Conservation (phyloP, 2,797 vertebrate genomes). For the Phoebastria nigripes region DNA sequence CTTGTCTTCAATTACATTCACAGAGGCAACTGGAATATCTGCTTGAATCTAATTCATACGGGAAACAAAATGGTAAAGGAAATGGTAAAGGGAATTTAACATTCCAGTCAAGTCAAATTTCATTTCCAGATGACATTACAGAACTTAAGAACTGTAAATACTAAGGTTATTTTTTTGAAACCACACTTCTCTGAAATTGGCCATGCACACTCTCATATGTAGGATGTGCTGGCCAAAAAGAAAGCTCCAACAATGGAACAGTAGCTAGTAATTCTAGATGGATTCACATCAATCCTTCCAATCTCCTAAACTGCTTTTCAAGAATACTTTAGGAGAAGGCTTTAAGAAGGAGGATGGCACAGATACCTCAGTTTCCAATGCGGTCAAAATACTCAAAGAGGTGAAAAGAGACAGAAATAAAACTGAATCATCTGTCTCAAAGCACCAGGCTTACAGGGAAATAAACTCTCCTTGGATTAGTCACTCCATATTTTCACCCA, state of each 20-base stretch:
- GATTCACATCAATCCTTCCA: background rate
- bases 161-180: background rate
- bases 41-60: slow-evolving; percentile 52
- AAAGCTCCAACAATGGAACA: background rate
- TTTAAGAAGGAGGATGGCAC: background rate
- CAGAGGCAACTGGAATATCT: slow-evolving; percentile 55
- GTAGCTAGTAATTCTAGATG: background rate
- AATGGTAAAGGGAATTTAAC: background rate
- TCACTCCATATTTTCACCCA: background rate
- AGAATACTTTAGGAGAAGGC: background rate
- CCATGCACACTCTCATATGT: background rate
- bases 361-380: background rate
- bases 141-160: background rate
- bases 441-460: background rate
- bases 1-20: slow-evolving; percentile 46
- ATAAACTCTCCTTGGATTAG: background rate
- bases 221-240: background rate
- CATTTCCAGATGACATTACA: background rate
- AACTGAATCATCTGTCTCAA: background rate
- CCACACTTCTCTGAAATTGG: background rate
- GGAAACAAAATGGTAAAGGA: background rate
- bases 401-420: background rate
- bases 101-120: background rate
- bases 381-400: background rate
- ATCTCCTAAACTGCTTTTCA: background rate